These are phyloP conservation scores for Conus ventricosus DNA, from an alignment of 1,140 invertebrate species.

Conservation along the genomic window DNA sequence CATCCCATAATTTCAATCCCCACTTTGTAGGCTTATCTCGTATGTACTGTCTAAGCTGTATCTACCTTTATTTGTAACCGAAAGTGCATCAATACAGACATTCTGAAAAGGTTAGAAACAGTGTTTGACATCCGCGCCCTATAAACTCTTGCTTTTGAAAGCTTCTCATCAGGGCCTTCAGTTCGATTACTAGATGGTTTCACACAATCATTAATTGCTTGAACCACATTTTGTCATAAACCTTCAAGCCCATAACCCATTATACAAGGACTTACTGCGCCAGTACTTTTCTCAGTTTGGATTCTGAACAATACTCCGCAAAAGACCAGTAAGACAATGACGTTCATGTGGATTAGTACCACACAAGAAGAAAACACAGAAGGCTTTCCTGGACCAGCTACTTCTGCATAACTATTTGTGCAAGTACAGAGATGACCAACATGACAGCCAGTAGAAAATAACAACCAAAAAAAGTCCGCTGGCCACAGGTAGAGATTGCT, in stretches of 20 bases:
- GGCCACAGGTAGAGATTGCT: not conserved
- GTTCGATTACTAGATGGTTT: not conserved
- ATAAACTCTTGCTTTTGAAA: slow-evolving; percentile 22
- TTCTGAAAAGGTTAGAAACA: slow-evolving; percentile 37
- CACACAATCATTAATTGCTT: slow-evolving; percentile 21
- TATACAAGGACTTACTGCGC: too few species aligned
- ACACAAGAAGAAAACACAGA: too few species aligned
- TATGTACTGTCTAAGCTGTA: slow-evolving; percentile 74
- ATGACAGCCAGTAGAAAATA: not conserved
- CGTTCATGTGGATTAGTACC: too few species aligned
- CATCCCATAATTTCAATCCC: slow-evolving; percentile 73
- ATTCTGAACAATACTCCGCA: too few species aligned
- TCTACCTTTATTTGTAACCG: slow-evolving; percentile 64
- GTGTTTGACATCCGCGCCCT: slow-evolving; percentile 8
- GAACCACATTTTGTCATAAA: slow-evolving; percentile 4
- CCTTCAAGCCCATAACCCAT: not conserved
- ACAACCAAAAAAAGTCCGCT: too few species aligned
- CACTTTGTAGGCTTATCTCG: slow-evolving; percentile 76
- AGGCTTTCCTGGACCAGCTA: slow-evolving; percentile 52
- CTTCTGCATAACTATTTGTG: slow-evolving; percentile 74
- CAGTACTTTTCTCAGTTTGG: not conserved
- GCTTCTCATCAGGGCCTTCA: not conserved
- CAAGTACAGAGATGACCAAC: slow-evolving; percentile 73
- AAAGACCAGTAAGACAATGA: too few species aligned
- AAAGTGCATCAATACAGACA: slow-evolving; percentile 53